Evolutionary conservation across 1,140 invertebrate genomes (phyloP).

Genomic region (Venturia canescens): DNA sequence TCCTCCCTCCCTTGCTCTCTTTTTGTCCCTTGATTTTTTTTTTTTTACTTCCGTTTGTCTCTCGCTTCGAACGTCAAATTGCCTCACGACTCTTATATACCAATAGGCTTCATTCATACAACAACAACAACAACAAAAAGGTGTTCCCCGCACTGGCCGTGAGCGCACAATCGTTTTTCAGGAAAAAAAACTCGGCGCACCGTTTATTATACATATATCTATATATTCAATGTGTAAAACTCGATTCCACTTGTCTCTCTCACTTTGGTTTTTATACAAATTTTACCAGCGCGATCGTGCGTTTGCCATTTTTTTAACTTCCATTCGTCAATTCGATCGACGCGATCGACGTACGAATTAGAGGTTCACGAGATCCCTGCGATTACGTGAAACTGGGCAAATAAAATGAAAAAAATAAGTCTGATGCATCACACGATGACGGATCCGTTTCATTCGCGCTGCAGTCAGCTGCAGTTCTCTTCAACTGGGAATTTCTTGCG

Average conservation of each 20-base stretch:
- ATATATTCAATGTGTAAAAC: constrained; percentile 45
- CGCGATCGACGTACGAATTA: constrained; percentile 44
- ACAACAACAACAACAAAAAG: constrained; percentile 68
- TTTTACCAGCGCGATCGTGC: constrained; percentile 25
- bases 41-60: not conserved
- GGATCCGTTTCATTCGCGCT: not conserved
- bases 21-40: not conserved
- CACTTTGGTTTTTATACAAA: not conserved
- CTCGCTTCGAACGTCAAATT: constrained; percentile 59
- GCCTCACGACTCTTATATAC: constrained; percentile 63
- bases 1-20: not conserved
- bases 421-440: not conserved
- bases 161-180: not conserved
- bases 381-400: not conserved
- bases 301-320: not conserved
- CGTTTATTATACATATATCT: constrained; percentile 41
- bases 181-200: constrained; percentile 47
- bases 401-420: not conserved
- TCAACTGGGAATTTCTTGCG: constrained; percentile 2
- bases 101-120: constrained; percentile 69
- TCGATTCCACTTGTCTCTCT: constrained; percentile 48
- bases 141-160: constrained; percentile 58
- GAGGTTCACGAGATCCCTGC: not conserved
- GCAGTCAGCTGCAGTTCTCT: too few species aligned
- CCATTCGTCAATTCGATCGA: constrained; percentile 29